Evolutionary conservation across 1,140 invertebrate genomes (phyloP).

Genomic region (Lutraria rhynchaena): DNA sequence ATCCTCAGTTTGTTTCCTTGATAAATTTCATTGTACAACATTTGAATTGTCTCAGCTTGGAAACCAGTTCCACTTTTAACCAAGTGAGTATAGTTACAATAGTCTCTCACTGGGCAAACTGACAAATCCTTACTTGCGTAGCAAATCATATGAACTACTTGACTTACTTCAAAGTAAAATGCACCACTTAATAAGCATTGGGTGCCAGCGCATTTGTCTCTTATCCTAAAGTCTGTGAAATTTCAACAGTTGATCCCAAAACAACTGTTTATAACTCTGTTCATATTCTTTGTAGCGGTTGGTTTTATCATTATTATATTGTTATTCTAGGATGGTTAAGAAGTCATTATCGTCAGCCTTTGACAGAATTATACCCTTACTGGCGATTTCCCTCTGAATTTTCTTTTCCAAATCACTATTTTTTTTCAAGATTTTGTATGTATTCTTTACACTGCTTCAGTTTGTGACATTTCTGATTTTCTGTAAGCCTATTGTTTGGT

Average conservation of each 20-base stretch:
- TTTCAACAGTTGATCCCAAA: constrained; percentile 12
- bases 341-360: background rate
- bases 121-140: constrained; percentile 12
- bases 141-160: background rate
- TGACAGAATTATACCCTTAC: background rate
- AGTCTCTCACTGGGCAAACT: constrained; percentile 34
- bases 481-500: background rate
- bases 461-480: background rate
- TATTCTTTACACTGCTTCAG: background rate
- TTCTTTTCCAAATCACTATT: too few relatives aligned
- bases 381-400: too few relatives aligned
- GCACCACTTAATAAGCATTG: constrained; percentile 28
- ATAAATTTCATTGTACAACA: constrained; percentile 15
- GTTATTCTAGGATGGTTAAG: too few relatives aligned
- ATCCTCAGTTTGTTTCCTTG: background rate
- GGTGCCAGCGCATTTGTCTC: constrained; percentile 17
- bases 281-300: background rate
- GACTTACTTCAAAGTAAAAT: constrained; percentile 26
- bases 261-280: constrained; percentile 8
- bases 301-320: too few relatives aligned
- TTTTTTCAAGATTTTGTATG: too few relatives aligned
- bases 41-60: background rate
- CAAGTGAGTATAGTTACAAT: constrained; percentile 34
- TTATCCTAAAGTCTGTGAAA: constrained; percentile 17
- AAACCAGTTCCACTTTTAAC: constrained; percentile 7